Base-by-base conservation (phyloP, 2,113 vertebrate species). In the Sinocyclocheilus maitianheensis region DNA sequence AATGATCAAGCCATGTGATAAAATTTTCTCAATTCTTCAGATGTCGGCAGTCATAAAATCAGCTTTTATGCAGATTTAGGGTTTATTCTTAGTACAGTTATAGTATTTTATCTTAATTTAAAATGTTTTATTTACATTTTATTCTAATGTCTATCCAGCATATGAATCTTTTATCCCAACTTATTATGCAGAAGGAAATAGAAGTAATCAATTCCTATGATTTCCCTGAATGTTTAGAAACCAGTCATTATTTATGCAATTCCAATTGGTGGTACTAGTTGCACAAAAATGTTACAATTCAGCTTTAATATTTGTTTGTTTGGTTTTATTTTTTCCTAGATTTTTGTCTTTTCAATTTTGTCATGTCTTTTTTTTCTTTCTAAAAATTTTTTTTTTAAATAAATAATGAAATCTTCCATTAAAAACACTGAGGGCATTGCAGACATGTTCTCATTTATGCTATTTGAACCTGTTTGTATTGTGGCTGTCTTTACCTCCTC, bases 21-120 rank as follows among this genome's bases (percentile, higher is more conserved):
- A 3, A 4, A 10, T 22, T 26, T 30, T 26, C 4, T 65, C 5
- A 14, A 24, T 26, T 65, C 12, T 65, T 67, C 24, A 67, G 13
- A 67, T 67, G 30, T 55, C 14, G 16, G 63, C 63, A 67, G 26
- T 67, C 37, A 51, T 76, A 26, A 76, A 76, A 77, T 77, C n/a
- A 14, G 13, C 24, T 26, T 26, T 0, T 24, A 26, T 77, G 22
- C 74, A 53, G 43, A 16, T 76, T 1, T 5, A 51, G 46, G 12
- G 26, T 76, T 51, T 24, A 40, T 37, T 37, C 37, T 37, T 37
- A 7, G 6, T 40, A 69, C 30, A 67, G n/a, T 67, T 5, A 53
- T 22, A 9, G 7, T 20, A 0, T 58, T 58, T 7, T 58, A 20
- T 58, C 18, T 60, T 60, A 22, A 22, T 62, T 62, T 34, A 69